Conservation (phyloP, 1,140 invertebrate genomes). For the Pseudobourletiella spinata region DNA sequence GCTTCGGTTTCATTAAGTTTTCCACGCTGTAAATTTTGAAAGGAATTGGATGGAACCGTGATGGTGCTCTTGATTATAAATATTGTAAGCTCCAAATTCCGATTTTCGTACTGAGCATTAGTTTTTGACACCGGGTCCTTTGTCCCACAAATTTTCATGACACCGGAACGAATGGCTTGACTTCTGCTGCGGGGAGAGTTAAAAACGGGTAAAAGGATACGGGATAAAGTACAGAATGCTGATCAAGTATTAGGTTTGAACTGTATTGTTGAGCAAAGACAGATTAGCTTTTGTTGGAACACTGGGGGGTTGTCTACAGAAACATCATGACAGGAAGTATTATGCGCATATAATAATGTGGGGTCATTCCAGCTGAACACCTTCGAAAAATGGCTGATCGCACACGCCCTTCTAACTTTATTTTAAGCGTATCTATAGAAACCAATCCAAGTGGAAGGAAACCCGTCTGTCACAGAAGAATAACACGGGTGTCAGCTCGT, state of each 20-base stretch:
- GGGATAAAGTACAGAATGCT: not conserved
- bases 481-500: no score
- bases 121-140: no score
- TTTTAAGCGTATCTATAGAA: slow-evolving; percentile 1
- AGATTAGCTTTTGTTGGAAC: slow-evolving; percentile 6
- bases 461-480: slow-evolving; percentile 7
- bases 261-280: not conserved
- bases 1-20: no score
- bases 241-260: not conserved
- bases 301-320: not conserved
- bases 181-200: not conserved
- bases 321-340: slow-evolving; percentile 9
- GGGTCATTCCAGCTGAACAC: slow-evolving; percentile 10
- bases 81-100: no score
- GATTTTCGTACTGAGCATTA: no score
- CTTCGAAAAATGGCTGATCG: slow-evolving; percentile 8
- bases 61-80: no score
- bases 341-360: slow-evolving; percentile 10
- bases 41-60: no score
- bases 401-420: not conserved
- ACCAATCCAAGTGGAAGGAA: slow-evolving; percentile 1
- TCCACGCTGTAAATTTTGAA: no score
- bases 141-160: no score
- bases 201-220: not conserved
- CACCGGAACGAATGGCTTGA: not conserved